Conservation (phyloP, 2,888 invertebrate species). For the Eurytoma adleriae region DNA sequence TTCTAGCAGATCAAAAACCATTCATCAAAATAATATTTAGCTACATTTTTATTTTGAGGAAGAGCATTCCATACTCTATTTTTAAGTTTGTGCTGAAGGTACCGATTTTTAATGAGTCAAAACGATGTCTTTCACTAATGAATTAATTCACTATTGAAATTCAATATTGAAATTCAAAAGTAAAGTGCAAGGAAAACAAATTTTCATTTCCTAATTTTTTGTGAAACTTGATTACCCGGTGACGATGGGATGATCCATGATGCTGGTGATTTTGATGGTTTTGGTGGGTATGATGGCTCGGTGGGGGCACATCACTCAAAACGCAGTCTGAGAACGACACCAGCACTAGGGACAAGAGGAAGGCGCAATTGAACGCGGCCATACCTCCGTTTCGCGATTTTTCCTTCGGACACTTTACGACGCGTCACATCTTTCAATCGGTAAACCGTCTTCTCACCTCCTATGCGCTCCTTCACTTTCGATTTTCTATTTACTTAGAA, state of each 20-base stretch:
- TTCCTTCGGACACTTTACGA: slow-evolving; percentile 9
- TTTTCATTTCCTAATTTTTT: not conserved
- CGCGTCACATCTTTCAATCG: slow-evolving; percentile 44
- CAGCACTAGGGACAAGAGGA: slow-evolving; percentile 17
- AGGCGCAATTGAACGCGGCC: slow-evolving; percentile 39
- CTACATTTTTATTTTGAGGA: too few species aligned
- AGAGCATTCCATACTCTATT: too few species aligned
- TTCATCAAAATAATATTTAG: too few species aligned
- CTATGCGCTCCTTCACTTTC: too few species aligned
- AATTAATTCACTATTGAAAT: too few species aligned
- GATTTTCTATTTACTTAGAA: too few species aligned
- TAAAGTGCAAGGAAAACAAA: not conserved
- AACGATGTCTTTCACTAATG: too few species aligned
- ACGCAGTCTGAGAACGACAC: slow-evolving; percentile 23
- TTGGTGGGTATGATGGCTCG: slow-evolving; percentile 4
- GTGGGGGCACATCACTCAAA: slow-evolving; percentile 2
- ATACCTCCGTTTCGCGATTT: slow-evolving; percentile 44
- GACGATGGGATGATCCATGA: slow-evolving; percentile 48
- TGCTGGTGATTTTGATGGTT: slow-evolving; percentile 49
- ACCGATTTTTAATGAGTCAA: too few species aligned
- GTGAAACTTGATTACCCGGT: slow-evolving; percentile 32
- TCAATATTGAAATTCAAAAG: too few species aligned
- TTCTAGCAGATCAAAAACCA: too few species aligned
- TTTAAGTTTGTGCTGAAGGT: too few species aligned
- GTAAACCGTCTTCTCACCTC: not conserved